Conservation (phyloP, 1,140 invertebrate species). For the Drosophila parabipectinata region DNA sequence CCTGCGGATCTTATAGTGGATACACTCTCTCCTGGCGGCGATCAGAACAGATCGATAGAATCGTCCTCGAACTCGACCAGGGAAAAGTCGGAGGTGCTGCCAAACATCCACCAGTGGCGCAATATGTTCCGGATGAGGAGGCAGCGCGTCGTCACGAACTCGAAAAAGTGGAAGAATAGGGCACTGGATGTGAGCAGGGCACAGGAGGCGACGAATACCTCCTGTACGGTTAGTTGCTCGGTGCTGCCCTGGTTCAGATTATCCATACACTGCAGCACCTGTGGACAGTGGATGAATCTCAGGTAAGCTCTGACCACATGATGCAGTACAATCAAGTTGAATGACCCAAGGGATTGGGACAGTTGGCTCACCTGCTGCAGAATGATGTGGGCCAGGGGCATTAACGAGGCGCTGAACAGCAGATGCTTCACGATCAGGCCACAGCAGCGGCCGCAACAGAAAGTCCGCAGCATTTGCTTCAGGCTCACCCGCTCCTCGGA, state of each 20-base stretch:
- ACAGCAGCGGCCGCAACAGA: conserved; percentile 67
- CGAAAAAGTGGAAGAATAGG: conserved; percentile 79
- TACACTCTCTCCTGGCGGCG: not conserved
- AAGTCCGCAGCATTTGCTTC: conserved; percentile 66
- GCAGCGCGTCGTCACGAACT: conserved; percentile 74
- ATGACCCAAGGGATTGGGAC: not conserved
- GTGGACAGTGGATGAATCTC: conserved; percentile 43
- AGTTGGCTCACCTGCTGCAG: conserved; percentile 67
- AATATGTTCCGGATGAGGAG: conserved; percentile 73
- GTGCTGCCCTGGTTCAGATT: conserved; percentile 70
- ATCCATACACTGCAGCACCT: conserved; percentile 80
- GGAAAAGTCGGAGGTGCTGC: conserved; percentile 69
- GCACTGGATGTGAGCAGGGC: conserved; percentile 75
- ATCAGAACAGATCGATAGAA: conserved; percentile 65
- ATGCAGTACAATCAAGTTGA: not conserved
- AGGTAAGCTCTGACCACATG: conserved; percentile 25
- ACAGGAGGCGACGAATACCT: conserved; percentile 74
- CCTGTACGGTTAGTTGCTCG: conserved; percentile 66
- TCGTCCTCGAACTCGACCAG: conserved; percentile 73
- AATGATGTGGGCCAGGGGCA: conserved; percentile 73
- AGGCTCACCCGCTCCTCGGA: conserved; percentile 63
- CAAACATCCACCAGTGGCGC: conserved; percentile 81
- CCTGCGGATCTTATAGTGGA: no score
- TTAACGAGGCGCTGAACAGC: conserved; percentile 63
- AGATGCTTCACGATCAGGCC: conserved; percentile 72